These are phyloP conservation scores for Camelus bactrianus DNA, from an alignment of 2,113 vertebrate genomes.

Conservation along the genomic window DNA sequence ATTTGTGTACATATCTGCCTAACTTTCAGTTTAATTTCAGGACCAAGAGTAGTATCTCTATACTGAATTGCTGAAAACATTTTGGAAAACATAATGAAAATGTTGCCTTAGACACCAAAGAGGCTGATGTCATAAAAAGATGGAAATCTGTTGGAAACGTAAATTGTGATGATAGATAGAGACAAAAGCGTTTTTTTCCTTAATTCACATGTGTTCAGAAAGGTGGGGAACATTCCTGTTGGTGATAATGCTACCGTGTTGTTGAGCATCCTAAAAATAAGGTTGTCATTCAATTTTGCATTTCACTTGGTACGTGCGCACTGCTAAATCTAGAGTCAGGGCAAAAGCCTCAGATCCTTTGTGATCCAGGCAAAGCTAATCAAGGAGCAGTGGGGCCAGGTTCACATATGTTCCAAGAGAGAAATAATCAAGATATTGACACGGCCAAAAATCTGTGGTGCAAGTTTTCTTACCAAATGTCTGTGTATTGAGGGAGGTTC, in stretches of 20 bases:
- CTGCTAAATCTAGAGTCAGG: background rate
- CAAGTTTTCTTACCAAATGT: conserved; percentile 19
- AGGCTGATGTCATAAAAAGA: background rate
- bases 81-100: conserved; percentile 14
- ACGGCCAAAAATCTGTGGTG: background rate
- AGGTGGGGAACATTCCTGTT: background rate
- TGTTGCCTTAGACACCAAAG: background rate
- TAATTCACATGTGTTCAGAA: background rate
- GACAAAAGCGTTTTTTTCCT: background rate
- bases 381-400: conserved; percentile 30
- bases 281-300: background rate
- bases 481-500: background rate
- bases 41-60: background rate
- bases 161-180: background rate
- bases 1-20: background rate
- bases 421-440: background rate
- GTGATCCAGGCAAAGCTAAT: background rate
- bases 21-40: conserved; percentile 48
- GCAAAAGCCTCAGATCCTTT: background rate
- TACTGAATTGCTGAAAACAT: background rate
- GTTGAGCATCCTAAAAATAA: background rate
- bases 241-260: background rate
- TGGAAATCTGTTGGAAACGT: background rate
- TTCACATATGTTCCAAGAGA: background rate
- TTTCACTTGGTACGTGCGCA: background rate